Conservation (phyloP, 2,113 vertebrate genomes). For the Tretioscincus oriximinensis region DNA sequence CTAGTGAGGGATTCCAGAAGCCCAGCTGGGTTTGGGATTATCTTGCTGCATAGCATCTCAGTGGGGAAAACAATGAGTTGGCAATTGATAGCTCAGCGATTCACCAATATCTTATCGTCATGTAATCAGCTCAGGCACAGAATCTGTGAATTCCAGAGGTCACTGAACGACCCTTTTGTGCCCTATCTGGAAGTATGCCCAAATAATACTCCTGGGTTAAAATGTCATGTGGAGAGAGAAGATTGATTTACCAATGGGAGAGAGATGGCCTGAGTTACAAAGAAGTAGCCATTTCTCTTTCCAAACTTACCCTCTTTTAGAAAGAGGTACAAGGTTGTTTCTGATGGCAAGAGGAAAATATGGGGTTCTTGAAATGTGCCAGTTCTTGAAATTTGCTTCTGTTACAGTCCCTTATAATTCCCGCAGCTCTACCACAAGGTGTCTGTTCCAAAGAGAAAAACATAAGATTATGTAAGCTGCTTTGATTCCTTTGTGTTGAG, state of each 20-base stretch:
- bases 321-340: not conserved
- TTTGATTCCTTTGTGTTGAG: too few relatives aligned
- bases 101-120: constrained; percentile 43
- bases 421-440: too few relatives aligned
- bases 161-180: not conserved
- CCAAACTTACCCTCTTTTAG: not conserved
- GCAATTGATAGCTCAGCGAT: constrained; percentile 31
- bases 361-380: too few relatives aligned
- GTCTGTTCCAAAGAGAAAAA: too few relatives aligned
- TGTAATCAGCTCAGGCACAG: constrained; percentile 34
- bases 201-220: not conserved
- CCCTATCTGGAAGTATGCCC: not conserved
- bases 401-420: too few relatives aligned
- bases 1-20: constrained; percentile 59
- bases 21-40: constrained; percentile 38
- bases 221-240: constrained; percentile 38
- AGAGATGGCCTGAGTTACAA: constrained; percentile 14
- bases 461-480: too few relatives aligned
- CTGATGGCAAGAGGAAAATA: too few relatives aligned
- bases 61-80: not conserved
- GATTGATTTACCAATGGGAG: constrained; percentile 37
- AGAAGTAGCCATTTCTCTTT: constrained; percentile 1
- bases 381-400: too few relatives aligned
- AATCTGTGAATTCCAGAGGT: not conserved
- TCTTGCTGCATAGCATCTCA: constrained; percentile 16